Evolutionary conservation across 2,888 invertebrate genomes (phyloP).

Genomic region (Cerceris ruficornis): DNA sequence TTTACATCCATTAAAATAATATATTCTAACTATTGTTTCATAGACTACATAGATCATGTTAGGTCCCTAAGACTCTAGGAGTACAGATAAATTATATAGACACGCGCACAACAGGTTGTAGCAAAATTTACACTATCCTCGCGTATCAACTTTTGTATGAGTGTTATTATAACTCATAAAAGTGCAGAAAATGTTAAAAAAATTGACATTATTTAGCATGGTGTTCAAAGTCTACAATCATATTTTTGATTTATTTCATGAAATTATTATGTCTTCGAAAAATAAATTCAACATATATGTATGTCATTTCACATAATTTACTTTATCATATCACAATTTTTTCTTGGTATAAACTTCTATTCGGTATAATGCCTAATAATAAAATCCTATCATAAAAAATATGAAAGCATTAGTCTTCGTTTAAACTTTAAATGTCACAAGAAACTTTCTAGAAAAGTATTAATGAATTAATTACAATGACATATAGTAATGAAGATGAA

Average conservation of each 20-base stretch:
- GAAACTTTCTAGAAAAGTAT: conserved; percentile 2
- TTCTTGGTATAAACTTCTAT: conserved; percentile 2
- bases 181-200: conserved; percentile 14
- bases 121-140: conserved; percentile 49
- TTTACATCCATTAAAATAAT: conserved; percentile 24
- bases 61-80: conserved; percentile 66
- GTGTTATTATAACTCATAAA: conserved; percentile 21
- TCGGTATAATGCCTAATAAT: not conserved
- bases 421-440: conserved; percentile 13
- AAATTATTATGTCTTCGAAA: conserved; percentile 8
- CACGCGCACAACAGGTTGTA: conserved; percentile 43
- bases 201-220: conserved; percentile 2
- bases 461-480: not conserved
- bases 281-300: not conserved
- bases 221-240: not conserved
- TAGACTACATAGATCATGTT: conserved; percentile 41
- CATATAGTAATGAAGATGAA: conserved; percentile 6
- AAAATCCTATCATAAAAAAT: not conserved
- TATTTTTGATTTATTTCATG: not conserved
- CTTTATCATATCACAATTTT: conserved; percentile 16
- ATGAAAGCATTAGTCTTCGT: conserved; percentile 1
- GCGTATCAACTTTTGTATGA: conserved; percentile 34
- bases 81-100: conserved; percentile 56
- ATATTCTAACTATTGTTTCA: conserved; percentile 16
- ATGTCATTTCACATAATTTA: conserved; percentile 3